phyloP scores from a whole-genome alignment of 2,888 invertebrate genomes.

The Drosophila incognita region DNA sequence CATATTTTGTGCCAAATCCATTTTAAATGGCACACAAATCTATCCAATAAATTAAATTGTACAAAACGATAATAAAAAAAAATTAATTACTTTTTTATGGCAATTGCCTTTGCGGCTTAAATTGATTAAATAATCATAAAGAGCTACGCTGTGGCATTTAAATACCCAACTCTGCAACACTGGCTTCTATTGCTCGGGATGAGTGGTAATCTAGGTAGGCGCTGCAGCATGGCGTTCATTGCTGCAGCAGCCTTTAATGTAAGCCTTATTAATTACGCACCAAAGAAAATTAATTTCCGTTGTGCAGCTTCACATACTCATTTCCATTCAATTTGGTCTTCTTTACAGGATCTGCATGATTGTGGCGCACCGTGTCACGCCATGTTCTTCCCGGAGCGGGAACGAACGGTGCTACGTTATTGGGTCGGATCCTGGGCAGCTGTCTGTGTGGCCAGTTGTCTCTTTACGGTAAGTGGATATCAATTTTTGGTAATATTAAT shows the following conservation, averaged over 20 bases:
- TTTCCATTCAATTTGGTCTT: slow-evolving; percentile 39
- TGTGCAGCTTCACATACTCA: slow-evolving; percentile 16
- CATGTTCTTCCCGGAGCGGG: slow-evolving; percentile 94
- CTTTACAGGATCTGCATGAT: slow-evolving; percentile 86
- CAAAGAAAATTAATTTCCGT: slow-evolving; percentile 64
- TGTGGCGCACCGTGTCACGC: slow-evolving; percentile 96
- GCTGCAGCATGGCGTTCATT: neutral
- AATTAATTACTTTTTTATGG: slow-evolving; percentile 1
- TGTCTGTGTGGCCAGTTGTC: slow-evolving; percentile 94
- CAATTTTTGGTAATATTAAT: slow-evolving; percentile 35
- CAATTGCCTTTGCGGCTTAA: slow-evolving; percentile 28
- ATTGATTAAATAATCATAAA: slow-evolving; percentile 31
- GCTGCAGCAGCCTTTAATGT: slow-evolving; percentile 29
- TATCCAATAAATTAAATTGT: neutral
- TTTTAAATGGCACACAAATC: neutral
- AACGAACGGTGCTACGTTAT: slow-evolving; percentile 92
- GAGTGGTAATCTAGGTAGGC: slow-evolving; percentile 27
- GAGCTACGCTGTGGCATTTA: neutral
- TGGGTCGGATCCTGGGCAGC: slow-evolving; percentile 98
- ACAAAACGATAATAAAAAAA: slow-evolving; percentile 1
- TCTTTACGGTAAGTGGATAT: slow-evolving; percentile 89
- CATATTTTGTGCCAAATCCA: neutral
- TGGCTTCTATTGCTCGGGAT: neutral
- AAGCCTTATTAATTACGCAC: slow-evolving; percentile 71
- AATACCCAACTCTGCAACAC: neutral